Conservation (phyloP, 2,888 invertebrate genomes). For the Andrena praecox region DNA sequence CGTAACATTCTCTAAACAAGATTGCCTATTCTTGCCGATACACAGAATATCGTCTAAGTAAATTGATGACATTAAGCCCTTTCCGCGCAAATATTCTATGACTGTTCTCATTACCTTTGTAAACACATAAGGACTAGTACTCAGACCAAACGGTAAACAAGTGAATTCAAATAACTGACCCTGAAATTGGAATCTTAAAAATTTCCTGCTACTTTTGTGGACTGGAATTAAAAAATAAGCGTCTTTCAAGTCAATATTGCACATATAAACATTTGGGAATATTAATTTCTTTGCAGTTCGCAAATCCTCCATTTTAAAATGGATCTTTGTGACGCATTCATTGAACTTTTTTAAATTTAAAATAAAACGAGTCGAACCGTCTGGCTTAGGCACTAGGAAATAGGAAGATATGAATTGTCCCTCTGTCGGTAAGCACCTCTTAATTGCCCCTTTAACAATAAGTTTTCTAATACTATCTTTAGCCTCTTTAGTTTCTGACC, state of each 20-base stretch:
- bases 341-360: conserved; percentile 24
- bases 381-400: conserved; percentile 14
- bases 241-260: not conserved
- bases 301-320: conserved; percentile 27
- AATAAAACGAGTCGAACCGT: conserved; percentile 12
- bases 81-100: not conserved
- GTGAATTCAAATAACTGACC: conserved; percentile 6
- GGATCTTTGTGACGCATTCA: not conserved
- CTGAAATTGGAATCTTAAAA: conserved; percentile 9
- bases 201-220: conserved; percentile 1
- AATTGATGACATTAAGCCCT: not conserved
- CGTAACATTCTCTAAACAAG: not conserved
- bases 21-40: not conserved
- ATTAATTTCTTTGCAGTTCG: not conserved
- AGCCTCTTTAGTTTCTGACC: not conserved
- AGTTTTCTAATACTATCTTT: not conserved
- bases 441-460: not conserved
- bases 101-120: conserved; percentile 21
- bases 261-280: not conserved
- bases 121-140: conserved; percentile 10
- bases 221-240: conserved; percentile 4
- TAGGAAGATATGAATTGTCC: conserved; percentile 14
- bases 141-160: conserved; percentile 7
- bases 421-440: not conserved
- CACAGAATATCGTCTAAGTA: conserved; percentile 16